Percentiles rank a stretch among this genome's conserved stretches.
phyloP scores from a whole-genome alignment of 2,113 vertebrate species.

The Barnardius zonarius region DNA sequence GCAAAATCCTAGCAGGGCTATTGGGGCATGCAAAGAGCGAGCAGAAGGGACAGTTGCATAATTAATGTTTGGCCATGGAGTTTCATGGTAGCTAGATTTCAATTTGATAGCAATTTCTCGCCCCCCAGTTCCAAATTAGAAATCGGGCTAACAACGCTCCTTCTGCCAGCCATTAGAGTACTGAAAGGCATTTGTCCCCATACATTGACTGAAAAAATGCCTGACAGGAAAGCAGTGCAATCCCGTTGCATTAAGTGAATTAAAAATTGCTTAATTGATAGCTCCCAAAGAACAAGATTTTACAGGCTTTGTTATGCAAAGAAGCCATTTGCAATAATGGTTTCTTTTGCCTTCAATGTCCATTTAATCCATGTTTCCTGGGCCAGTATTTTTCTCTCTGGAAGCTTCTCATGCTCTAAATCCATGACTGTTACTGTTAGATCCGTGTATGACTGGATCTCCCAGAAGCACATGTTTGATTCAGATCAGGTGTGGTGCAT shows the following conservation, averaged over 20 bases:
- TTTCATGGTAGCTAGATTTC: background rate
- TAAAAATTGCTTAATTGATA: background rate
- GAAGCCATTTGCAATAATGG: background rate
- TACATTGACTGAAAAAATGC: background rate
- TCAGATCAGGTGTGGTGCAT: background rate
- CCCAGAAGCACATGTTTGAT: constrained; percentile 15
- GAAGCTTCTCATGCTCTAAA: background rate
- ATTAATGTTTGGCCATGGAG: background rate
- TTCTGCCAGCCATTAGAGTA: background rate
- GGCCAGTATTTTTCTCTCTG: background rate
- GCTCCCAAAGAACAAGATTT: background rate
- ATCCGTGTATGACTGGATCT: background rate
- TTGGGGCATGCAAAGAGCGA: background rate
- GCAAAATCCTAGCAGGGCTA: background rate
- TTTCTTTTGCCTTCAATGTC: background rate
- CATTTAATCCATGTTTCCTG: background rate
- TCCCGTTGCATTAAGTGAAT: background rate
- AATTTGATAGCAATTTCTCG: background rate
- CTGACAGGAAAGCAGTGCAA: background rate
- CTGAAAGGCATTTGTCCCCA: background rate
- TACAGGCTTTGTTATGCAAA: background rate
- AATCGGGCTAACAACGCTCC: background rate
- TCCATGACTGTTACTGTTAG: background rate
- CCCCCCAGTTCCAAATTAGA: background rate
- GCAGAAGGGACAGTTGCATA: background rate